These are phyloP conservation scores for Phlogophora meticulosa DNA, from an alignment of 2,888 invertebrate genomes.

Conservation along the genomic window DNA sequence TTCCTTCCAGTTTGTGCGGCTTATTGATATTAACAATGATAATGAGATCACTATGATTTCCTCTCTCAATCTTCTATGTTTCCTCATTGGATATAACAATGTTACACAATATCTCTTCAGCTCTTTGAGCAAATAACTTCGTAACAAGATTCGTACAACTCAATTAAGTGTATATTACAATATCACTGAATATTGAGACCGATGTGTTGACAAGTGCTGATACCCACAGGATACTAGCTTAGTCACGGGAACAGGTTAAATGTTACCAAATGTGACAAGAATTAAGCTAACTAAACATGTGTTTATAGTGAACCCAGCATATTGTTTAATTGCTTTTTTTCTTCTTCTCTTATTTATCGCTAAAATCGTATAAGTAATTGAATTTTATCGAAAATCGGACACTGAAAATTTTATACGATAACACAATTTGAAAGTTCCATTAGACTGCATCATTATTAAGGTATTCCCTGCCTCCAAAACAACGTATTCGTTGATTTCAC, in stretches of 20 bases:
- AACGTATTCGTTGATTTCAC: neutral
- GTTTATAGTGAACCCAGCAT: too few species aligned
- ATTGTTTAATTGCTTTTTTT: neutral
- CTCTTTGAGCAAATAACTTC: conserved; percentile 26
- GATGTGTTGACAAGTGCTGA: neutral
- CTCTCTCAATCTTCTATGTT: neutral
- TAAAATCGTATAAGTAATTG: too few species aligned
- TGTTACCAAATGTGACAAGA: neutral
- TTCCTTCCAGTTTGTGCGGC: conserved; percentile 14
- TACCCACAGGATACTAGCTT: neutral
- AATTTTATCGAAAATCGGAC: too few species aligned
- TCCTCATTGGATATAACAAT: conserved; percentile 27
- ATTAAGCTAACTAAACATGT: neutral
- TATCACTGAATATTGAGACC: neutral
- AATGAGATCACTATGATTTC: conserved; percentile 34
- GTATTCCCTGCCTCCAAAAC: too few species aligned
- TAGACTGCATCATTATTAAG: too few species aligned
- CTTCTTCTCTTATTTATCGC: too few species aligned
- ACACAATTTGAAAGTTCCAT: too few species aligned
- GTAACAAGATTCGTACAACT: conserved; percentile 1
- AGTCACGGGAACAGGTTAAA: neutral
- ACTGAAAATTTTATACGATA: too few species aligned
- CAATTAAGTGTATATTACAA: neutral
- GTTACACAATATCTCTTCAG: conserved; percentile 13
- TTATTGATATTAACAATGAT: conserved; percentile 22